Percentiles rank a stretch among this genome's conserved stretches.
phyloP scores from a whole-genome alignment of 30 jellyfish, hydroid and myxozoan species.

The Nemopilema nomurai region DNA sequence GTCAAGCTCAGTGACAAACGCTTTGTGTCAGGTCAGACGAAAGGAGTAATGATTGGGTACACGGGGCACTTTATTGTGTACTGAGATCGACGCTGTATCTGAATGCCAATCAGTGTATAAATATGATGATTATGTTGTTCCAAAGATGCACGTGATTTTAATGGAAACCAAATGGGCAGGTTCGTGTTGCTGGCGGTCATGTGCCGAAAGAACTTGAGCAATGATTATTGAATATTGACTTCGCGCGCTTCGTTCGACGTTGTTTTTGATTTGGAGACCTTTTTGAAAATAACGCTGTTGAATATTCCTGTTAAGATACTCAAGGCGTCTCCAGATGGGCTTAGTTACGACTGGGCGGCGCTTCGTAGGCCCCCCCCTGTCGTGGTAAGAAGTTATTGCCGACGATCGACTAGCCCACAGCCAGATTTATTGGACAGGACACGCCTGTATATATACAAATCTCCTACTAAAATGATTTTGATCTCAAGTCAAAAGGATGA shows the following conservation, averaged over 20 bases:
- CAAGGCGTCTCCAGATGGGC: too few species aligned
- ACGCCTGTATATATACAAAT: not conserved
- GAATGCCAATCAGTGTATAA: not conserved
- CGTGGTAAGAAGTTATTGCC: not conserved
- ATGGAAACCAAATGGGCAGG: not conserved
- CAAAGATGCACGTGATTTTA: not conserved
- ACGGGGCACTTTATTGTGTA: not conserved
- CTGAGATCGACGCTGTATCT: not conserved
- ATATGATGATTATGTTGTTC: not conserved
- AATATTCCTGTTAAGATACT: too few species aligned
- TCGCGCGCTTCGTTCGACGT: too few species aligned
- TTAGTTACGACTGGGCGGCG: not conserved
- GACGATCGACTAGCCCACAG: not conserved
- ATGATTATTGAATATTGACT: too few species aligned
- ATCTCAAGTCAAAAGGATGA: not conserved
- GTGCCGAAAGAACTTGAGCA: too few species aligned
- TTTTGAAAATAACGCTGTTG: too few species aligned
- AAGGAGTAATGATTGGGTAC: not conserved
- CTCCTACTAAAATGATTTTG: not conserved
- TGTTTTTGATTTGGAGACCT: too few species aligned
- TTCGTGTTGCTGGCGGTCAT: too few species aligned
- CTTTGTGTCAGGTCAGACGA: not conserved
- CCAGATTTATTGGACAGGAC: not conserved
- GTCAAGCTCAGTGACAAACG: not conserved
- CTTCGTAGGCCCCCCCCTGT: not conserved